Base-by-base conservation (phyloP, 1,140 invertebrate genomes). In the Palaemon carinicauda region DNA sequence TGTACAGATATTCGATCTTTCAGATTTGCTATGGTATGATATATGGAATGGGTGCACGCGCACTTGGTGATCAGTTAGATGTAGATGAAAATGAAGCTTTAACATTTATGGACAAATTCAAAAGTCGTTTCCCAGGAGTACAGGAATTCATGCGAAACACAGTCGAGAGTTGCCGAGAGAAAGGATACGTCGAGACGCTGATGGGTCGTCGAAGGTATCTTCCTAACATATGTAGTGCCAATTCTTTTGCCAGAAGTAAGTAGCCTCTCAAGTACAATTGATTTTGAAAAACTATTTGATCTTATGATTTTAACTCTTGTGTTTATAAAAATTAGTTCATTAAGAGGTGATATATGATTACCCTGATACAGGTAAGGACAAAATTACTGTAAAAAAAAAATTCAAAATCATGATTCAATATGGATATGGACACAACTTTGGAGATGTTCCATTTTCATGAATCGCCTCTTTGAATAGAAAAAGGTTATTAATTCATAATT, bases 11-110 rank as follows among this genome's bases (percentile, higher is more conserved):
- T 33, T 80, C 21, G 27, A 41, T 5, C 27, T 78, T 24, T n/a
- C 69, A 98, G 92, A 94, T 99, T 19, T 98, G 97, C 90, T 99
- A 99, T 92, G 98, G 97, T 12, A 97, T 99, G 89, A 95, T 99
- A 74, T 99, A 99, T 91, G 98, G 98, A n/a, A 99, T 99, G 94
- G 97, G 98, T 15, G 93, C 94, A 17, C 96, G 95, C 90, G 94
- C 96, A 1, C 92, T 99, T n/a, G 94, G 95, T 0, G 95, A 97
- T 85, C 94, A 95, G 80, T 92, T 99, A 24, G 94, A 94, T 80
- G 94, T 98, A n/a, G 93, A 93, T 4, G 95, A 97, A 91, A 92
- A 94, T 73, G 96, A 98, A 90, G 98, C 98, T 0, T 92, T 92
- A 3, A 91, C 94, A 52, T 96, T 98, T 91, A 95, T 96, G 89